Evolutionary conservation across 2,888 invertebrate species (phyloP), one percentile per base, ranked within the genome.

Genomic region (Drosophila acutilabella): DNA sequence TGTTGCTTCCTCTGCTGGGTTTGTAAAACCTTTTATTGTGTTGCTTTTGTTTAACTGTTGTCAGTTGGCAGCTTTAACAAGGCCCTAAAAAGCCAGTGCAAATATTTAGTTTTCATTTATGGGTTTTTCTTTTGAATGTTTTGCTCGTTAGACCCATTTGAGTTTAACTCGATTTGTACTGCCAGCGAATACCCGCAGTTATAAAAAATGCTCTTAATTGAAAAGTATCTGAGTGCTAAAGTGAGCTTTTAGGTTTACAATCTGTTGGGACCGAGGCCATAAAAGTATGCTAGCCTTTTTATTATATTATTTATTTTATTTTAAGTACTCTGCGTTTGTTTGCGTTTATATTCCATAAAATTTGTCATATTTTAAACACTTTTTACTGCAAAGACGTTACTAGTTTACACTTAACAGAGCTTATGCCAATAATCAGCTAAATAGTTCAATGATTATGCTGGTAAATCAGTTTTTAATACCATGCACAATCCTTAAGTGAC

Each of bases 81-180:
- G 78, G 66, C 61, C 48, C 61, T 51, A 40, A 50, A 73, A 64
- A 59, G 66, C 71, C 74, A 81, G 78, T 70, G 70, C 74, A 86
- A 86, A 86, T 86, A 86, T 86, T 86, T 88, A 81, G 84, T 86
- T 86, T 88, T 88, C 88, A 86, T 88, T 86, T 86, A 86, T 81
- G 86, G 81, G 76, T 53, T 73, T 64, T 66, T 57, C 73, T 57
- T 66, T 64, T 50, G 58, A 53, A 64, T 64, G 58, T 61, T 64
- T 56, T 65, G 23, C 64, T 59, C 66, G 66, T 50, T 59, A 56
- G 71, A n/a, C 53, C 67, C 65, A 68, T 58, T 78, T 67, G 69
- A 71, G 78, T 59, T 76, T 76, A 81, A 84, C 75, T 78, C 80
- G 70, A 76, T 84, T 72, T 80, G 58, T 41, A 44, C 60, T 64